A percentile compares a stretch with the other conserved stretches of the same genome.
Conservation (phyloP, 2,888 invertebrate species). For the Acanthosepion esculentum region DNA sequence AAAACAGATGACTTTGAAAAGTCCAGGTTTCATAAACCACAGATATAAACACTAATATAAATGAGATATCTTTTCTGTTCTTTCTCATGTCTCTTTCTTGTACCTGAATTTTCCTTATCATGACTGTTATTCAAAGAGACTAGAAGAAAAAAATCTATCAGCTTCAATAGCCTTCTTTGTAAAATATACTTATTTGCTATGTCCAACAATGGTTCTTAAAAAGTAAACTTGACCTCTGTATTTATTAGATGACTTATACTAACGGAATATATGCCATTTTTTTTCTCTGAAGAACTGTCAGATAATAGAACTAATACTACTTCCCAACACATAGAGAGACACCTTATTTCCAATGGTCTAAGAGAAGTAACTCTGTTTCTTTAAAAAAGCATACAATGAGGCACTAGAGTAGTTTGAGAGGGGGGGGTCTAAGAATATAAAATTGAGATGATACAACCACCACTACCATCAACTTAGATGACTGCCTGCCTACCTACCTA, state of each 20-base stretch:
- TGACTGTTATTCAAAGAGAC: not conserved
- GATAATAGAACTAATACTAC: not conserved
- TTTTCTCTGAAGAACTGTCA: not conserved
- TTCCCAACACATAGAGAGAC: not conserved
- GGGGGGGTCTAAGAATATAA: not conserved
- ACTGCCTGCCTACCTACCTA: not conserved
- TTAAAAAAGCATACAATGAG: not conserved
- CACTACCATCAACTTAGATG: not conserved
- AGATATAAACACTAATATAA: not conserved
- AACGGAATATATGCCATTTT: not conserved
- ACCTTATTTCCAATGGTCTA: not conserved
- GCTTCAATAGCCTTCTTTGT: not conserved
- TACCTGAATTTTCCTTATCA: not conserved
- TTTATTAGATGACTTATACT: not conserved
- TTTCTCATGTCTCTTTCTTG: not conserved
- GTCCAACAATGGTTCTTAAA: not conserved
- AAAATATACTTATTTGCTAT: not conserved
- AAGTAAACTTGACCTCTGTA: not conserved
- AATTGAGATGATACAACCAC: not conserved
- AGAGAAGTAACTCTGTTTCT: not conserved
- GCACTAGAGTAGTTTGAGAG: not conserved
- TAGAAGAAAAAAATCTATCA: not conserved
- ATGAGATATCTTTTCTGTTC: not conserved
- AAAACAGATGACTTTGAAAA: not conserved
- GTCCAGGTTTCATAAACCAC: not conserved